Conservation (phyloP, 2,797 vertebrate species). For the Gobio occitaniae region DNA sequence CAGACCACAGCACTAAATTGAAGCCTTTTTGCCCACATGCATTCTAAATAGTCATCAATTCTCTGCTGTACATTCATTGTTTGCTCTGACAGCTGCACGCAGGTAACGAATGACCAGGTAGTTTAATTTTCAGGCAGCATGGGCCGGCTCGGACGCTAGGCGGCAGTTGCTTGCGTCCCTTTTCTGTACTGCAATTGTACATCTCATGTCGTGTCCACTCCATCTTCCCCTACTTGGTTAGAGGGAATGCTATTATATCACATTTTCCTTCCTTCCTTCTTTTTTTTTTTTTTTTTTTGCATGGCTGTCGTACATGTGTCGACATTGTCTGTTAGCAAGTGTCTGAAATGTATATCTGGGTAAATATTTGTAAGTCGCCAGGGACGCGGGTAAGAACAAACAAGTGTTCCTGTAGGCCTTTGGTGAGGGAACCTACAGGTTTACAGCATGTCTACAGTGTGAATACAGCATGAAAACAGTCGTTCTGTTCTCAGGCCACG, state of each 20-base stretch:
- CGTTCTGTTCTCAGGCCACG: slow-evolving; percentile 71
- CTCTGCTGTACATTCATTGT: slow-evolving; percentile 85
- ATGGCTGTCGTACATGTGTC: slow-evolving; percentile 69
- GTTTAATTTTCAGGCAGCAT: slow-evolving; percentile 12
- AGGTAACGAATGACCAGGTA: slow-evolving; percentile 74
- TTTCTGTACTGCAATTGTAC: not conserved
- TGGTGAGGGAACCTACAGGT: slow-evolving; percentile 64
- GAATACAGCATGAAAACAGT: slow-evolving; percentile 69
- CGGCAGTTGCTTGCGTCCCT: slow-evolving; percentile 25
- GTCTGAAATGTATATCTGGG: slow-evolving; percentile 70
- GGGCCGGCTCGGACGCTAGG: slow-evolving; percentile 5
- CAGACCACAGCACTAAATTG: slow-evolving; percentile 87
- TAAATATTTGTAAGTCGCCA: slow-evolving; percentile 76
- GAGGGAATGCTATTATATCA: slow-evolving; percentile 53
- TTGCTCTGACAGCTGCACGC: slow-evolving; percentile 87
- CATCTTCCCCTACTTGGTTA: slow-evolving; percentile 38
- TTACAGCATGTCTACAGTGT: slow-evolving; percentile 80
- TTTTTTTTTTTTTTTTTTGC: slow-evolving; percentile 60
- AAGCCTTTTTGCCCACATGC: slow-evolving; percentile 89
- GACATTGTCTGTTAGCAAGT: slow-evolving; percentile 64
- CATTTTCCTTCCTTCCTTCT: slow-evolving; percentile 14
- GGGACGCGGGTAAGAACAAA: slow-evolving; percentile 67
- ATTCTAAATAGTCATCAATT: slow-evolving; percentile 92
- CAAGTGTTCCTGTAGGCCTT: slow-evolving; percentile 79
- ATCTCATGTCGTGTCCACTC: not conserved